phyloP scores from a whole-genome alignment of 2,888 invertebrate species.

The Trisateles emortualis region DNA sequence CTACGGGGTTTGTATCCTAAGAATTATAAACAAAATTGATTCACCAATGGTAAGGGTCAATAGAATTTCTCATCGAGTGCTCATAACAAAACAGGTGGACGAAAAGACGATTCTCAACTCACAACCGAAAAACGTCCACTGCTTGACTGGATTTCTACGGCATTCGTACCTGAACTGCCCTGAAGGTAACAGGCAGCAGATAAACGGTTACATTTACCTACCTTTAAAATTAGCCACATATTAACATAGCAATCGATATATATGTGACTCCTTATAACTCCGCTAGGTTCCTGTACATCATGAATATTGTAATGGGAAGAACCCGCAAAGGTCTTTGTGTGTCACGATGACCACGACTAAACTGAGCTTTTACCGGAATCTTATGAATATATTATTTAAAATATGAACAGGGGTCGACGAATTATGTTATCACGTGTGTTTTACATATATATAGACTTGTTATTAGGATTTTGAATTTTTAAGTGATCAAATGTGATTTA shows the following conservation, averaged over 20 bases:
- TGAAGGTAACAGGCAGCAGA: no score
- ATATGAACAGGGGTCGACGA: constrained; percentile 56
- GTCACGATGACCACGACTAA: constrained; percentile 64
- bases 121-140: no score
- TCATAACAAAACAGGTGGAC: no score
- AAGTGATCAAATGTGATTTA: constrained; percentile 3
- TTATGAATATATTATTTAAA: constrained; percentile 75
- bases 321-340: constrained; percentile 60
- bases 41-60: no score
- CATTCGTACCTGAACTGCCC: no score
- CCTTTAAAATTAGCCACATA: not conserved
- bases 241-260: constrained; percentile 13
- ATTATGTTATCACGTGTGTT: constrained; percentile 54
- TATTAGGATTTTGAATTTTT: constrained; percentile 29
- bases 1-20: no score
- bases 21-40: no score
- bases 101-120: no score
- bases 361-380: constrained; percentile 61
- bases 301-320: constrained; percentile 67
- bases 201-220: no score
- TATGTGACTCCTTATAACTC: constrained; percentile 19
- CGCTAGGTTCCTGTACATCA: constrained; percentile 47
- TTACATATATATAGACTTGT: constrained; percentile 40
- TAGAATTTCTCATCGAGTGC: no score
- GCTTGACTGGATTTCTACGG: no score